Percentiles rank a stretch among this genome's conserved stretches.
Evolutionary conservation across 1,140 invertebrate genomes (phyloP).

Genomic region (Zaprionus ornatus): DNA sequence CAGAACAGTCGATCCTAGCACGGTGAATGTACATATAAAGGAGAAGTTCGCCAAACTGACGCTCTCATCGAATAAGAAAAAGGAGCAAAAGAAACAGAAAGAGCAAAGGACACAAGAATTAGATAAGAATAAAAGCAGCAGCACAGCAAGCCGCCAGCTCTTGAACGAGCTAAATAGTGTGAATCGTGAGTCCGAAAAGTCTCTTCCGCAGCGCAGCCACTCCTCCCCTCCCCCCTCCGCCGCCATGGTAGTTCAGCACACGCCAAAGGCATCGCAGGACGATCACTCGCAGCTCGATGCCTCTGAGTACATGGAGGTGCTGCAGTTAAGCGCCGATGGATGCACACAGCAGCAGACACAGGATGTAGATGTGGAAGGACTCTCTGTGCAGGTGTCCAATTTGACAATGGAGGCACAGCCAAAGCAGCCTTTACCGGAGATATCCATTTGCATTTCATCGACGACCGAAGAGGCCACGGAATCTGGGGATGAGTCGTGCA

Average conservation of each 20-base stretch:
- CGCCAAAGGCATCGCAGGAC: slow-evolving; percentile 2
- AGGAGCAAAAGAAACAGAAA: slow-evolving; percentile 58
- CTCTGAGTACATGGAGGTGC: slow-evolving; percentile 70
- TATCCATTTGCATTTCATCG: slow-evolving; percentile 69
- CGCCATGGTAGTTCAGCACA: slow-evolving; percentile 9
- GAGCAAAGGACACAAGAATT: slow-evolving; percentile 5
- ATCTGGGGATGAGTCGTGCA: slow-evolving; percentile 48
- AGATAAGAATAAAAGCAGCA: neutral
- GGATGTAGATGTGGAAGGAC: slow-evolving; percentile 37
- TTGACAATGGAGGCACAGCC: slow-evolving; percentile 45
- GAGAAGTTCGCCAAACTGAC: slow-evolving; percentile 78
- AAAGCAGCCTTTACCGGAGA: neutral
- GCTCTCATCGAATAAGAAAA: slow-evolving; percentile 73
- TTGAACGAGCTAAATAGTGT: slow-evolving; percentile 3
- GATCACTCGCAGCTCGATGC: slow-evolving; percentile 12
- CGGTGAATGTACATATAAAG: slow-evolving; percentile 71
- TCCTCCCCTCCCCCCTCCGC: slow-evolving; percentile 6
- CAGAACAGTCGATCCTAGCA: slow-evolving; percentile 66
- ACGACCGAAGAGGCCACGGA: slow-evolving; percentile 53
- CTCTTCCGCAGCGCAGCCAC: slow-evolving; percentile 44
- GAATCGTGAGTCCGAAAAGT: slow-evolving; percentile 9
- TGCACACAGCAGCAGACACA: slow-evolving; percentile 41
- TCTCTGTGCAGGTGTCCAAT: slow-evolving; percentile 53
- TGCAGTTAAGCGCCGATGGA: slow-evolving; percentile 62
- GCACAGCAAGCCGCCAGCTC: slow-evolving; percentile 47